Evolutionary conservation across 1,140 invertebrate genomes (phyloP), one percentile per base, ranked within the genome.

Genomic region (Cyrtorhinus lividipennis): DNA sequence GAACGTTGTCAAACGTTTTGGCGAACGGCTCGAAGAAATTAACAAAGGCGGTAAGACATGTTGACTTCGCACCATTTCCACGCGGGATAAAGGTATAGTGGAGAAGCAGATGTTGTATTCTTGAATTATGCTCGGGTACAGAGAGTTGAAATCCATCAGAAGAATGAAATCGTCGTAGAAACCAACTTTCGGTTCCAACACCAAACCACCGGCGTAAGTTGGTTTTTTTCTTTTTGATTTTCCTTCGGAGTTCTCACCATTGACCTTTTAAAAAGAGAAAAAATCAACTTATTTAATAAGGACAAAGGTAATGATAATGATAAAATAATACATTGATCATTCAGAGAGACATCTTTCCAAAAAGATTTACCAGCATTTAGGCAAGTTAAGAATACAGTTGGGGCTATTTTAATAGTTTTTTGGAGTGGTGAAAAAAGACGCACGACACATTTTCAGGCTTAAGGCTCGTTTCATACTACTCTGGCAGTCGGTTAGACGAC

Each of bases 51-150:
- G n/a, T n/a, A n/a, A n/a, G n/a, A n/a, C n/a, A n/a, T n/a, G n/a
- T n/a, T n/a, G n/a, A n/a, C n/a, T n/a, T n/a, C n/a, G 59, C 56
- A 65, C 64, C 64, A 61, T 62, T 20, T 58, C 56, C 38, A 65
- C 62, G 15, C 15, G 26, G 71, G 15, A 73, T 2, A 77, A 72
- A 18, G 80, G 73, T 2, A 95, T 82, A 0, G 96, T 99, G 0
- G 96, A 98, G 71, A 99, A 99, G 74, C 97, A 99, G 65, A 99
- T 92, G 75, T 99, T 99, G 71, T 92, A 99, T 72, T 99, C 97
- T 74, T 98, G 95, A 69, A 99, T 99, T 66, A 99, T 99, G 71
- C 94, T 98, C 0, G 97, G 97, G 77, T 99, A 99, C 24, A 99
- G 75, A 20, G 94, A 98, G 77, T 99, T 99, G 73, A 99, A 99